Conservation (phyloP, 2,113 vertebrate genomes). For the Sorex araneus region DNA sequence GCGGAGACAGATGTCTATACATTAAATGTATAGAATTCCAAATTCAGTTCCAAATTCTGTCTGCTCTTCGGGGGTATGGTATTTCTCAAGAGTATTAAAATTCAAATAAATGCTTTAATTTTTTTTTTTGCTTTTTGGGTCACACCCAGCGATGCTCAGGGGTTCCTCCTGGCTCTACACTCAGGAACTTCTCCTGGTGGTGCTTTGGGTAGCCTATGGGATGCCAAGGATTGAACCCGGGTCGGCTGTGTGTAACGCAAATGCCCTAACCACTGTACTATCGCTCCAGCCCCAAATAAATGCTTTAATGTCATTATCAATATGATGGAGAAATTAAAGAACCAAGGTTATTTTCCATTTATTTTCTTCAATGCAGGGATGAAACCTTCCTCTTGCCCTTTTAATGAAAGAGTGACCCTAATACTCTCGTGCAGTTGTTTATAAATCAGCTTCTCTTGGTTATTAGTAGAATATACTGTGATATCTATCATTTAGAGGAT, state of each 20-base stretch:
- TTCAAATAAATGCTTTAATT: conserved; percentile 30
- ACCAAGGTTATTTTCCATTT: conserved; percentile 12
- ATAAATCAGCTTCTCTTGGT: conserved; percentile 23
- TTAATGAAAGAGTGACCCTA: conserved; percentile 54
- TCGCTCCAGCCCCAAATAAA: background rate
- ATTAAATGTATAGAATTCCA: background rate
- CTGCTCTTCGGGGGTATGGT: conserved; percentile 48
- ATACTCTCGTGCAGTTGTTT: conserved; percentile 18
- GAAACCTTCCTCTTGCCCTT: conserved; percentile 19
- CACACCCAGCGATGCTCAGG: too few relatives aligned
- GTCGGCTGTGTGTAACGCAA: too few relatives aligned
- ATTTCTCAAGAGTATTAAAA: conserved; percentile 41
- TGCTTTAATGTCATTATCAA: conserved; percentile 25
- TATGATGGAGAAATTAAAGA: conserved; percentile 25
- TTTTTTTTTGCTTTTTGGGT: too few relatives aligned
- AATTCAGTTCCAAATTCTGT: conserved; percentile 55
- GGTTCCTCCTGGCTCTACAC: too few relatives aligned
- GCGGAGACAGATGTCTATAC: background rate
- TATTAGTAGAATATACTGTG: conserved; percentile 8
- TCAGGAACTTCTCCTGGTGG: background rate
- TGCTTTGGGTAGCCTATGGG: too few relatives aligned
- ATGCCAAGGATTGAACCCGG: too few relatives aligned
- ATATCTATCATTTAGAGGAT: background rate
- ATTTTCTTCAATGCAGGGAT: conserved; percentile 1
- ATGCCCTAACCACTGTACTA: too few relatives aligned